Percentiles rank a stretch among this genome's conserved stretches.
Conservation (phyloP, 2,888 invertebrate genomes). For the Ellobium chinense region DNA sequence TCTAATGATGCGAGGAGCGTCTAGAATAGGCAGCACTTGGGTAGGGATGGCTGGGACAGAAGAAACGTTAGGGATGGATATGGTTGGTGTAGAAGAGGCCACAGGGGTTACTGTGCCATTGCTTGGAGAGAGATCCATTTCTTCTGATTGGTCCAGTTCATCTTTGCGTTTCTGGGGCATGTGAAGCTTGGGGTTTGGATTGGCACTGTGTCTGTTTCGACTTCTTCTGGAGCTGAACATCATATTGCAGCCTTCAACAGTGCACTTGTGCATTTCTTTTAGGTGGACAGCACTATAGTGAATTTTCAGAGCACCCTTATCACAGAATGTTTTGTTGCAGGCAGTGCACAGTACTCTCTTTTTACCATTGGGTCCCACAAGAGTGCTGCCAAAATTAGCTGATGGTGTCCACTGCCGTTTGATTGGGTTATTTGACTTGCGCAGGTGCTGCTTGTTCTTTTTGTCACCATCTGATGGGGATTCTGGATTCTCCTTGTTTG, state of each 20-base stretch:
- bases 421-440: conserved; percentile 79
- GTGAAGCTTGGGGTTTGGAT: conserved; percentile 98
- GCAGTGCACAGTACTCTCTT: conserved; percentile 98
- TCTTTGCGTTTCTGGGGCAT: conserved; percentile 95
- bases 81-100: conserved; percentile 56
- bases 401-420: conserved; percentile 80
- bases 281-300: conserved; percentile 99
- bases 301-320: conserved; percentile 99
- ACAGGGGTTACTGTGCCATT: conserved; percentile 35
- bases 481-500: conserved; percentile 60
- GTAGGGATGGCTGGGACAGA: conserved; percentile 53
- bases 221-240: conserved; percentile 98
- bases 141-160: conserved; percentile 80
- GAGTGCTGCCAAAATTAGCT: conserved; percentile 73
- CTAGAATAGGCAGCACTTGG: conserved; percentile 51
- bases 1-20: conserved; percentile 56
- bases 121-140: conserved; percentile 32
- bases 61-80: conserved; percentile 60
- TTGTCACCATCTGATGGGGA: conserved; percentile 44
- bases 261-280: conserved; percentile 99
- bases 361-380: conserved; percentile 82
- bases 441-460: conserved; percentile 72
- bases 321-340: conserved; percentile 99
- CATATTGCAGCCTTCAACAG: conserved; percentile 99
- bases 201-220: conserved; percentile 97